Percentiles rank a stretch among this genome's conserved stretches.
Conservation (phyloP, 2,113 vertebrate genomes). For the Cyphomyrus discorhynchus region DNA sequence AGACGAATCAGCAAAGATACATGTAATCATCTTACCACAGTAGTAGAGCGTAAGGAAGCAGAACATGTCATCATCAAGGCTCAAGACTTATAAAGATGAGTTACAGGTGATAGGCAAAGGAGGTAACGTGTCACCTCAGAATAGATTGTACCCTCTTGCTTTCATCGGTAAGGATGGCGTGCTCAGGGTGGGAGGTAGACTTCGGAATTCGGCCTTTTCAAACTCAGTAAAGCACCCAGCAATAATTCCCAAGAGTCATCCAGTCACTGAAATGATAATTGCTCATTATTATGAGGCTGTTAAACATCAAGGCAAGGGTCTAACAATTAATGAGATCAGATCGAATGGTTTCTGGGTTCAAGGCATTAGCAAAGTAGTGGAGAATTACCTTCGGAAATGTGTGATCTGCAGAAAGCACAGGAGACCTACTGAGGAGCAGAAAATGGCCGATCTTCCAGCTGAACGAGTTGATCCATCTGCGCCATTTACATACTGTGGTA, state of each 20-base stretch:
- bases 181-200: not conserved
- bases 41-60: no score
- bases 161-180: not conserved
- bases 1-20: no score
- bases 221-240: not conserved
- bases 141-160: not conserved
- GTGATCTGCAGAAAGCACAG: not conserved
- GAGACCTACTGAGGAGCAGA: constrained; percentile 15
- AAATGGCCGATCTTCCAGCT: not conserved
- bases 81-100: no score
- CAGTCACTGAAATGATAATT: not conserved
- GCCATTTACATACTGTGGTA: constrained; percentile 15
- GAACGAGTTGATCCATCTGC: constrained; percentile 15
- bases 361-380: not conserved
- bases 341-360: constrained; percentile 15
- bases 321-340: constrained; percentile 24
- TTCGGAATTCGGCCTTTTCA: not conserved
- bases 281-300: not conserved
- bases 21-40: no score
- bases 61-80: no score
- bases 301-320: constrained; percentile 16
- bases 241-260: not conserved
- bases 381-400: constrained; percentile 17
- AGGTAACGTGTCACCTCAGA: not conserved
- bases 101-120: no score